These are phyloP conservation scores for Battus philenor DNA, from an alignment of 1,140 invertebrate genomes.

Conservation along the genomic window DNA sequence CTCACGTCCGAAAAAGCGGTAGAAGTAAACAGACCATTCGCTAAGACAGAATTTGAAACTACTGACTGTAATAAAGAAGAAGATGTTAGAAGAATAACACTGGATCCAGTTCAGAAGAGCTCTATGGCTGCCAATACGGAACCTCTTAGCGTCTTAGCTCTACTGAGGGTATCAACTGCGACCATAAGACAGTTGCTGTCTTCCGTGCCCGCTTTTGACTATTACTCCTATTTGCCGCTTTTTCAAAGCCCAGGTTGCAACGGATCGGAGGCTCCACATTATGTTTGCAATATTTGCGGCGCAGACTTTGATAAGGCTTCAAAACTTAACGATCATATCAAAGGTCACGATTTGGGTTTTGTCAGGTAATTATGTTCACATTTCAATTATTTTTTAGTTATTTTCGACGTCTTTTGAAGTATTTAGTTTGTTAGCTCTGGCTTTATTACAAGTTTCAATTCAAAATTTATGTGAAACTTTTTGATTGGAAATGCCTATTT, in stretches of 20 bases:
- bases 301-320: slow-evolving; percentile 40
- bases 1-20: slow-evolving; percentile 45
- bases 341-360: slow-evolving; percentile 37
- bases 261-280: slow-evolving; percentile 24
- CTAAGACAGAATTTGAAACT: no score
- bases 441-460: no score
- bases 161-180: slow-evolving; percentile 47
- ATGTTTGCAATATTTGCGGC: slow-evolving; percentile 52
- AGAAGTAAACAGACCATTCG: slow-evolving; percentile 42
- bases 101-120: no score
- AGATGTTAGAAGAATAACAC: no score
- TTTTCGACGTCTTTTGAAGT: no score
- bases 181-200: slow-evolving; percentile 40
- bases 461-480: no score
- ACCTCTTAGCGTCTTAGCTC: slow-evolving; percentile 40
- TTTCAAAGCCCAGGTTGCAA: slow-evolving; percentile 21
- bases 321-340: slow-evolving; percentile 49
- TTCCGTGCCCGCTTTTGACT: slow-evolving; percentile 39
- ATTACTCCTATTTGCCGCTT: slow-evolving; percentile 36
- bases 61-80: no score
- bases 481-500: no score
- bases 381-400: no score
- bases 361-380: slow-evolving; percentile 44
- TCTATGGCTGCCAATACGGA: slow-evolving; percentile 57
- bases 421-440: no score